Evolutionary conservation across 2,113 vertebrate species (phyloP), one percentile per base, ranked within the genome.

Genomic region (Odocoileus virginianus): DNA sequence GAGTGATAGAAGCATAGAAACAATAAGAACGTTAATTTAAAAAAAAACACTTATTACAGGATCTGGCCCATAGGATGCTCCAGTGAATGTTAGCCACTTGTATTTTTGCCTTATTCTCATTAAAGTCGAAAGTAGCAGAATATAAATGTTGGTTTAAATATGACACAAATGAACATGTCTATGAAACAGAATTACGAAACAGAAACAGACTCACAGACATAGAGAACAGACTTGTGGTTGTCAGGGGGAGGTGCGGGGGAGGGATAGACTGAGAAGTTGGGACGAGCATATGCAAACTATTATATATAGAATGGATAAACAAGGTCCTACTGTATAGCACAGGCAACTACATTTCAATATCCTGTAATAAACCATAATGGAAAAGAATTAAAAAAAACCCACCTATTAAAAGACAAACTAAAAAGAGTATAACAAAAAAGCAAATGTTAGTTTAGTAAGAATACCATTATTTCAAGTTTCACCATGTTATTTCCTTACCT

Each of bases 401-500:
- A 83, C 79, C 79, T n/a, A 82, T 54, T 82, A 82, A 82, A 82
- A 82, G 79, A 82, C 11, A 54, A 36, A 52, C 79, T n/a, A 52
- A 82, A 82, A 82, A n/a, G 79, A 52, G 47, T n/a, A n/a, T 52
- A 82, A n/a, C 79, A 82, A 82, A 82, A 79, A 79, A 79, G 33
- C 19, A 79, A 84, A 87, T 90, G 89, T 91, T 88, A 78, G 23
- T 74, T 96, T 76, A 71, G 30, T 36, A n/a, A 90, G 23, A n/a
- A 33, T 76, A 64, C 57, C 45, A 19, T 91, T 86, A 89, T 89
- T 74, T 86, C n/a, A 96, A 57, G 15, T 43, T 87, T 95, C 47
- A 40, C 33, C 47, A 7, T 90, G 17, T 54, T 16, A 89, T 95
- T 96, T 97, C 95, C 45, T 58, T 89, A 96, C 50, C 71, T 97